Evolutionary conservation across 64 coral and sea anemone genomes (phyloP).

Genomic region (Hydrozoanthus tunicans): DNA sequence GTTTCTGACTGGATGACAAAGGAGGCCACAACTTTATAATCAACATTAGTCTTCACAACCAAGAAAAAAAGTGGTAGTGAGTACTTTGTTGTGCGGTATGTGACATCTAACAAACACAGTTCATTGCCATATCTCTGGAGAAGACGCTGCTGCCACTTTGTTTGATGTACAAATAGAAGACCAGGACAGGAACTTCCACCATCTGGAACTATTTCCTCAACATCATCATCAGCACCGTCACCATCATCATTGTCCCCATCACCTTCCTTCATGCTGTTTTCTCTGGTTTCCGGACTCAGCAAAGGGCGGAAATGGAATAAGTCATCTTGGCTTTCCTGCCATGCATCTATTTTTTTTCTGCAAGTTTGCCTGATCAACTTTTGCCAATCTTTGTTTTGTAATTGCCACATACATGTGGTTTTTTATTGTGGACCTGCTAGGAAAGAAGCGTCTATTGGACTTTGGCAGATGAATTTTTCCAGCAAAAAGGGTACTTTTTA

Average conservation of each 20-base stretch:
- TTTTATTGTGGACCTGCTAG: slow-evolving; percentile 25
- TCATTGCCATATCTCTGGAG: slow-evolving; percentile 50
- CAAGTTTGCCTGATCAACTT: slow-evolving; percentile 55
- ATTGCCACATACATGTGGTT: slow-evolving; percentile 60
- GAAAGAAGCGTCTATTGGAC: slow-evolving; percentile 52
- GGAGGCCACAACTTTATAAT: slow-evolving; percentile 24
- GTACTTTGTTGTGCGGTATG: slow-evolving; percentile 24
- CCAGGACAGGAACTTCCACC: slow-evolving; percentile 28
- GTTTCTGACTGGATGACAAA: slow-evolving; percentile 24
- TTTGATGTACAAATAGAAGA: slow-evolving; percentile 48
- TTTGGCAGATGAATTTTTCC: background rate
- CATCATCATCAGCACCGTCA: slow-evolving; percentile 14
- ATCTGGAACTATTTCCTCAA: slow-evolving; percentile 20
- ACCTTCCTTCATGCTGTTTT: background rate
- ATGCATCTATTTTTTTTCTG: slow-evolving; percentile 8
- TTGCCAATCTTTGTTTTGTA: slow-evolving; percentile 16
- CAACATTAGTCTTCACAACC: slow-evolving; percentile 24
- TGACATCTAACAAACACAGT: slow-evolving; percentile 31
- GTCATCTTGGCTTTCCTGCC: slow-evolving; percentile 27
- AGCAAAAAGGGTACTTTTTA: slow-evolving; percentile 34
- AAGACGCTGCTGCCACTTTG: slow-evolving; percentile 51
- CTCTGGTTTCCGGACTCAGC: background rate
- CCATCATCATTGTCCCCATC: slow-evolving; percentile 8
- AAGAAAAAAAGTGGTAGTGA: slow-evolving; percentile 4
- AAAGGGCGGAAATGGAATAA: slow-evolving; percentile 35